Percentiles rank a stretch among this genome's conserved stretches.
phyloP scores from a whole-genome alignment of 1,140 invertebrate genomes.

The Hypothenemus hampei region DNA sequence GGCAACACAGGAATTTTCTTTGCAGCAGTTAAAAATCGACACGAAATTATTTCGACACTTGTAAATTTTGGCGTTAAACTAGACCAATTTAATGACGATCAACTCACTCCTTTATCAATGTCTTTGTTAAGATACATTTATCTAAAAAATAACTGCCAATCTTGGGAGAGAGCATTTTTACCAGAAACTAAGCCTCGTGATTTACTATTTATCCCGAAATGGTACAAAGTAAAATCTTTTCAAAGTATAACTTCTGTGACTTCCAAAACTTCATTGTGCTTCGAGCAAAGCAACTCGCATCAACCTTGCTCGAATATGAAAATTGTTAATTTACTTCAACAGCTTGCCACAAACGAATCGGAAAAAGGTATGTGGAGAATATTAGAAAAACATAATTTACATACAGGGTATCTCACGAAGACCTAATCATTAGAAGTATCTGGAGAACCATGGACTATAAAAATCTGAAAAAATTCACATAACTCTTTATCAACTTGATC shows the following conservation, averaged over 20 bases:
- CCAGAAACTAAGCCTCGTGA: conserved; percentile 7
- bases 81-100: conserved; percentile 49
- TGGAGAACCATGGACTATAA: not conserved
- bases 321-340: not conserved
- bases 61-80: conserved; percentile 48
- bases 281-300: not conserved
- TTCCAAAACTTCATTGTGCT: not conserved
- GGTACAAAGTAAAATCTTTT: conserved; percentile 33
- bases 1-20: conserved; percentile 51
- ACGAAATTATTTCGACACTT: conserved; percentile 38
- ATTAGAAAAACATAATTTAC: no score
- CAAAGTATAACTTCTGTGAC: conserved; percentile 11
- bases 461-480: no score
- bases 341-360: no score
- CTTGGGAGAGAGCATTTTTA: conserved; percentile 45
- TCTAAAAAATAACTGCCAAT: conserved; percentile 39
- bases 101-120: conserved; percentile 48
- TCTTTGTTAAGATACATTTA: conserved; percentile 45
- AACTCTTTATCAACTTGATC: no score
- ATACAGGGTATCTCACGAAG: not conserved
- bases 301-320: not conserved
- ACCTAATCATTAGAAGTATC: not conserved
- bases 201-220: conserved; percentile 36
- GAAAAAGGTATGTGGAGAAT: not conserved
- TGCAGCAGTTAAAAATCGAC: conserved; percentile 44